Evolutionary conservation across 2,113 vertebrate genomes (phyloP).

Genomic region (Lepus americanus): DNA sequence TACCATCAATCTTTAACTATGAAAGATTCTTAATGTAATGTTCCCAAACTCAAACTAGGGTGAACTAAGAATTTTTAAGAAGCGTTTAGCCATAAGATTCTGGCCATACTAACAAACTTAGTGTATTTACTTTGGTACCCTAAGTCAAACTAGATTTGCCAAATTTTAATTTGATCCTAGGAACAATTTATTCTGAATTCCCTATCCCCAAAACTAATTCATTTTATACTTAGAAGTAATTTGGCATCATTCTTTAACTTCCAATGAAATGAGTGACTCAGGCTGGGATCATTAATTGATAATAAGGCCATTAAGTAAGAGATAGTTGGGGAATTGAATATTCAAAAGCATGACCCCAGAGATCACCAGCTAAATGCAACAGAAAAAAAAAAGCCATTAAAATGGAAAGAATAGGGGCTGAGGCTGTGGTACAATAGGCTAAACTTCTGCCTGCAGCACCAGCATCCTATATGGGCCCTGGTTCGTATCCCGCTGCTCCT

Average conservation of each 20-base stretch:
- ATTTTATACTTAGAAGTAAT: slow-evolving; percentile 35
- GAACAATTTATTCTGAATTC: slow-evolving; percentile 53
- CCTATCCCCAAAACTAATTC: not conserved
- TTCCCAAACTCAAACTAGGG: slow-evolving; percentile 46
- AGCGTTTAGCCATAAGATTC: not conserved
- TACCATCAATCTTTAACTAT: not conserved
- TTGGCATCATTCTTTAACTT: slow-evolving; percentile 29
- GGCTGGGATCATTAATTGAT: not conserved
- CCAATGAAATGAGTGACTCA: not conserved
- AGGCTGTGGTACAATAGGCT: too few species aligned
- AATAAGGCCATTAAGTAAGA: not conserved
- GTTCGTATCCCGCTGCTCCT: too few species aligned
- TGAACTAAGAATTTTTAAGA: slow-evolving; percentile 51
- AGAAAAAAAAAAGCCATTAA: slow-evolving; percentile 23
- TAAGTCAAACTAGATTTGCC: not conserved
- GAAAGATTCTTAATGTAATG: not conserved
- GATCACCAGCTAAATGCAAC: not conserved
- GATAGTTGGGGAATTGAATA: not conserved
- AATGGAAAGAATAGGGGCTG: not conserved
- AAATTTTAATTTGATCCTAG: slow-evolving; percentile 34
- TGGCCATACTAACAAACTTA: not conserved
- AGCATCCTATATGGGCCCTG: too few species aligned
- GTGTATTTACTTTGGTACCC: not conserved
- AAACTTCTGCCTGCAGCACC: too few species aligned
- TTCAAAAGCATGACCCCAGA: not conserved